A percentile compares a stretch with the other conserved stretches of the same genome.
These are phyloP conservation scores for Ispidina lecontei DNA, from an alignment of 2,797 vertebrate genomes.

Conservation along the genomic window DNA sequence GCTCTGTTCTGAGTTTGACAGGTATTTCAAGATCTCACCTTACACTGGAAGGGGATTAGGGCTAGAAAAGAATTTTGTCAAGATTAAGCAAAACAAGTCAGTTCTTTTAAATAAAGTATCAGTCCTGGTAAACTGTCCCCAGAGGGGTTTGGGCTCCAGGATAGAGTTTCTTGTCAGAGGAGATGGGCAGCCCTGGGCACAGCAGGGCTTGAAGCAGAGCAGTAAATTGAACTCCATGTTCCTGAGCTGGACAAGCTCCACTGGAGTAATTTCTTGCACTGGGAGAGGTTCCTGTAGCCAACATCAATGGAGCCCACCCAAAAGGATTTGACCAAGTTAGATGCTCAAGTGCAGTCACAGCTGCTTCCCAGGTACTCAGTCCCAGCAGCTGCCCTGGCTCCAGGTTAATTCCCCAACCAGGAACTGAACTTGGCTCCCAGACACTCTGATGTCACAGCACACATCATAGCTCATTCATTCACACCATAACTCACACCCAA, in stretches of 20 bases:
- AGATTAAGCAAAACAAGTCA: constrained; percentile 51
- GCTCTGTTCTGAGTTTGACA: not conserved
- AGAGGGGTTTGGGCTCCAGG: constrained; percentile 27
- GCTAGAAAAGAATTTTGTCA: constrained; percentile 50
- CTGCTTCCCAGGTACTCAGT: not conserved
- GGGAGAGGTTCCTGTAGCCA: not conserved
- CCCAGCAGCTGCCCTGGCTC: not conserved
- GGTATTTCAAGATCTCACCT: constrained; percentile 57
- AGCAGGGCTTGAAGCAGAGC: not conserved
- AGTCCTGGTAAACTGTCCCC: constrained; percentile 19
- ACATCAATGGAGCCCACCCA: not conserved
- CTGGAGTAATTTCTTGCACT: not conserved
- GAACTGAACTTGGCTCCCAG: not conserved
- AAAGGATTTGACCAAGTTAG: not conserved
- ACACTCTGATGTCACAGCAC: not conserved
- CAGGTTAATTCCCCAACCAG: not conserved
- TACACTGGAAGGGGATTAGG: constrained; percentile 56
- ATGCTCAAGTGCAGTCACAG: accelerated
- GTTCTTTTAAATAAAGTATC: constrained; percentile 36
- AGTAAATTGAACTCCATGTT: not conserved
- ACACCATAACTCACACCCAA: too few relatives aligned
- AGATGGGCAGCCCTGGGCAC: not conserved
- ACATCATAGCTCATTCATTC: not conserved
- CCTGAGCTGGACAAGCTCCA: not conserved
- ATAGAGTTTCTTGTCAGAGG: constrained; percentile 22